Evolutionary conservation across 2,113 vertebrate genomes (phyloP), one percentile per base, ranked within the genome.

Genomic region (Lophius piscatorius): DNA sequence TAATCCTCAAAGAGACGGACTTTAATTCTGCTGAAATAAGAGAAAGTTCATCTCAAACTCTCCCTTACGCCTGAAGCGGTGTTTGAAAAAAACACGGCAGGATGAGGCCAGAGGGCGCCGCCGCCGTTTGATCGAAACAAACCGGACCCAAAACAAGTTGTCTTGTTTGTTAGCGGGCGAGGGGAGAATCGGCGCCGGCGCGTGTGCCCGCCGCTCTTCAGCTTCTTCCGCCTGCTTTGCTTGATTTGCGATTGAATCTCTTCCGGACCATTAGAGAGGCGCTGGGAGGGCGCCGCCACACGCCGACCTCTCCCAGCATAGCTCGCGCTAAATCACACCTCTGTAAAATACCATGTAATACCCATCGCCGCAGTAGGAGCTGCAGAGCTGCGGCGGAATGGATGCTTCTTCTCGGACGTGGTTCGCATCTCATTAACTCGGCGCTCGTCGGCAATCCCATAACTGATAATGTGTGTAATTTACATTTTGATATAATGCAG

Each of bases 251-350:
- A 71, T 52, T 52, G 70, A 83, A 81, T 83, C 57, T 75, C 56
- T 83, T 84, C 71, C 72, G 72, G 66, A 78, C 85, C 76, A 82
- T 85, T 87, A 82, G 72, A 67, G 81, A 55, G 52, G 41, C 11
- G 68, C 57, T 55, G 42, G 47, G 54, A 58, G 71, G 76, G 65
- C 42, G 31, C 46, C 65, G 17, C 61, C 33, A 41, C 73, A 62
- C 59, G 60, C 62, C 69, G 86, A 88, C 84, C 83, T 66, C 55
- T 60, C 64, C 44, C 68, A 70, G 58, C 63, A 54, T 45, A 74
- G 40, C 38, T 44, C 47, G 26, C 49, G 62, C 69, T 70, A 72
- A 83, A 84, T 85, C 80, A 80, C 66, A 58, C 70, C 78, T 63
- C 54, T 56, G 60, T 51, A 59, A 71, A 70, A 70, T 38, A 74